phyloP scores from a whole-genome alignment of 1,140 invertebrate species.

The Zophobas atratus region DNA sequence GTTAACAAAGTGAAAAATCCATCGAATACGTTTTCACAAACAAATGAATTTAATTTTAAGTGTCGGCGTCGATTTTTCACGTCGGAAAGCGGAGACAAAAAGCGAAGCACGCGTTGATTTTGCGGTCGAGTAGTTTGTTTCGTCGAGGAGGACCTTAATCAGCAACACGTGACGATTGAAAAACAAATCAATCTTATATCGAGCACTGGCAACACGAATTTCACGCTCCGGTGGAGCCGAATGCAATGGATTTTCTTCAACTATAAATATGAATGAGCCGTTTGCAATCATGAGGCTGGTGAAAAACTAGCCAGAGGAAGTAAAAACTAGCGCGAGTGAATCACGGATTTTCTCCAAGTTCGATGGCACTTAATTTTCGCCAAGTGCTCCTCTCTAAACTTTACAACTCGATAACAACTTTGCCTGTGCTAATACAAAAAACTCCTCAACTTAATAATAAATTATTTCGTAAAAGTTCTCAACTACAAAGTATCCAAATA shows the following conservation, averaged over 20 bases:
- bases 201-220: conserved; percentile 48
- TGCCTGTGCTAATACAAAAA: conserved; percentile 18
- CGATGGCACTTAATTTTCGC: conserved; percentile 40
- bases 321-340: conserved; percentile 37
- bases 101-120: conserved; percentile 48
- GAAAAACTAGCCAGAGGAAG: conserved; percentile 26
- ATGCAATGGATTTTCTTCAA: conserved; percentile 30
- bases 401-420: conserved; percentile 39
- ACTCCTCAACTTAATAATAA: conserved; percentile 42
- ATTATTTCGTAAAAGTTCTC: conserved; percentile 30
- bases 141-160: conserved; percentile 41
- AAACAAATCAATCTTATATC: conserved; percentile 48
- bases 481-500: conserved; percentile 22
- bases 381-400: conserved; percentile 39
- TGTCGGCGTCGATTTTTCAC: conserved; percentile 27
- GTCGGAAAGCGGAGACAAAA: conserved; percentile 55
- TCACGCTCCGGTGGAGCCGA: conserved; percentile 32
- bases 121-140: conserved; percentile 36
- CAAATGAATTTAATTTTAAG: conserved; percentile 40
- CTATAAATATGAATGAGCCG: conserved; percentile 36
- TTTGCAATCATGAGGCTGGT: conserved; percentile 32
- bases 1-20: conserved; percentile 41
- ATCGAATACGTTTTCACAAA: conserved; percentile 27
- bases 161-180: conserved; percentile 48
- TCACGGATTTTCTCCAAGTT: conserved; percentile 38